Evolutionary conservation across 2,888 invertebrate genomes (phyloP).

Genomic region (Cataglyphis livida): DNA sequence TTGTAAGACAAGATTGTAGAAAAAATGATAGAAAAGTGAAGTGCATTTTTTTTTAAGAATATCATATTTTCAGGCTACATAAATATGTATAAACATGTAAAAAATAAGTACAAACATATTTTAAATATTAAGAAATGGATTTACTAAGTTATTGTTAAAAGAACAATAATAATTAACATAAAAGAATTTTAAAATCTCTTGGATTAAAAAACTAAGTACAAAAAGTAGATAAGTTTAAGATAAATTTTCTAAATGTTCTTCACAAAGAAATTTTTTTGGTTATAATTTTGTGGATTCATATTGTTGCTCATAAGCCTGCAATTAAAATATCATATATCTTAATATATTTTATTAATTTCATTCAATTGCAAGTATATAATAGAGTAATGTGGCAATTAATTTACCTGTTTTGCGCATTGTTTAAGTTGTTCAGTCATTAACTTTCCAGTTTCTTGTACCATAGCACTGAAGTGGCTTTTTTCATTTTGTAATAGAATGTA

Average conservation of each 20-base stretch:
- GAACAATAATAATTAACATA: too few species aligned
- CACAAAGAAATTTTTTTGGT: not conserved
- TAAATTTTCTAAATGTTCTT: not conserved
- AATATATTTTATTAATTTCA: not conserved
- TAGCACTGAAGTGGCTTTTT: conserved; percentile 88
- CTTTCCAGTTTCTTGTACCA: conserved; percentile 90
- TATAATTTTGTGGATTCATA: not conserved
- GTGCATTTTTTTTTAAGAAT: not conserved
- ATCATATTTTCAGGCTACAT: not conserved
- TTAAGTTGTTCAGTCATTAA: conserved; percentile 87
- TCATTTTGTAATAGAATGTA: conserved; percentile 88
- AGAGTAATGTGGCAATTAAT: not conserved
- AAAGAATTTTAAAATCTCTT: not conserved
- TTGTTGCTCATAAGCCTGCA: conserved; percentile 62
- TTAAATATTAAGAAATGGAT: not conserved
- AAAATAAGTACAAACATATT: not conserved
- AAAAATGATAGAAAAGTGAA: not conserved
- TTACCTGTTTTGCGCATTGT: conserved; percentile 85
- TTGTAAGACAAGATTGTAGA: not conserved
- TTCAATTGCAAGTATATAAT: not conserved
- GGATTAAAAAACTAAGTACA: conserved; percentile 13
- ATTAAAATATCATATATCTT: conserved; percentile 39
- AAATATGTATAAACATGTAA: not conserved
- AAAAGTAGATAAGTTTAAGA: not conserved
- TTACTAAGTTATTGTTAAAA: not conserved